A percentile compares a stretch with the other conserved stretches of the same genome.
phyloP scores from a whole-genome alignment of 53 echinoderm and acorn worm genomes.

The Holothuria leucospilota region DNA sequence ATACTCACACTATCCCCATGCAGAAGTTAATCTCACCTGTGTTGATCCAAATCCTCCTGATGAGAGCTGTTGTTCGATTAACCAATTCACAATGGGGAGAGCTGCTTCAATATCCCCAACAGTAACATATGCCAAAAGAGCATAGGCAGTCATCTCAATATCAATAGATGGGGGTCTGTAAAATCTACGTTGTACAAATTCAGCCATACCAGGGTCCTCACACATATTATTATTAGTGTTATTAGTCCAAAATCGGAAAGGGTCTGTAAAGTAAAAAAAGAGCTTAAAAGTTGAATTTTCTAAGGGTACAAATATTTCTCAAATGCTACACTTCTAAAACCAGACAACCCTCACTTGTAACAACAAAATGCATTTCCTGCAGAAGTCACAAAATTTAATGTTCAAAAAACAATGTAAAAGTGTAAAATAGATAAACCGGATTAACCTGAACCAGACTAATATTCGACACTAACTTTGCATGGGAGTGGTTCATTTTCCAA shows the following conservation, averaged over 20 bases:
- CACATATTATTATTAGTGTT: not conserved
- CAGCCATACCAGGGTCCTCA: not conserved
- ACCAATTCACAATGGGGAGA: constrained; percentile 58
- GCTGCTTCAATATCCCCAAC: constrained; percentile 15
- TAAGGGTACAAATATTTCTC: too few species aligned
- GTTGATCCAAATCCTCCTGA: constrained; percentile 76
- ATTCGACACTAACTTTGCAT: too few species aligned
- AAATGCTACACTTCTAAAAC: too few species aligned
- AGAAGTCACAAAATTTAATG: too few species aligned
- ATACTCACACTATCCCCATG: not conserved
- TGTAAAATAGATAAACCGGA: too few species aligned
- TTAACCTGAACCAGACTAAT: too few species aligned
- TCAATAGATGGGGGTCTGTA: constrained; percentile 55
- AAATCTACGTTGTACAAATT: constrained; percentile 25
- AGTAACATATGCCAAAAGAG: constrained; percentile 55
- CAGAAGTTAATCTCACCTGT: constrained; percentile 48
- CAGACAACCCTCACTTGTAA: too few species aligned
- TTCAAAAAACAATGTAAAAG: too few species aligned
- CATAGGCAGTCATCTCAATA: constrained; percentile 75
- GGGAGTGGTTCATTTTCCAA: too few species aligned
- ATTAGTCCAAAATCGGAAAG: not conserved
- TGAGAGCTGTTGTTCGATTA: constrained; percentile 61
- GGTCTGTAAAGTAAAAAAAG: not conserved
- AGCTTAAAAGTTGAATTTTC: too few species aligned
- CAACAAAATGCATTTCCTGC: too few species aligned